Base-by-base conservation (phyloP, 2,113 vertebrate species). In the Perca schrenkii region DNA sequence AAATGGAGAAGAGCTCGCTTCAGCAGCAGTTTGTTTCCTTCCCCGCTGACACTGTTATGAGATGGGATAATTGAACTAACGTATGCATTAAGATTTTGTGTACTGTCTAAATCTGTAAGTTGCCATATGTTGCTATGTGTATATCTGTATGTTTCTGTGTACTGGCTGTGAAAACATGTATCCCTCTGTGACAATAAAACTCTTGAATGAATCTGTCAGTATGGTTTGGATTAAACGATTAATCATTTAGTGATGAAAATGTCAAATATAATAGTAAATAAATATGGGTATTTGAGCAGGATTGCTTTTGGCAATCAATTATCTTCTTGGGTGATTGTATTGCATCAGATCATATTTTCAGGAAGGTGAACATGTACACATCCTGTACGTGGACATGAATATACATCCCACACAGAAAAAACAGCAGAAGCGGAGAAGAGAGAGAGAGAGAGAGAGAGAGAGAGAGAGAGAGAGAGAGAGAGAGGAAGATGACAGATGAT, bases 401-500 rank as follows among this genome's bases (percentile, higher is more conserved):
- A 72, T 22, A 79, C 52, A 57, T 71, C 2, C 49, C 40, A n/a
- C 22, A 40, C 36, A 67, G 22, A 53, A 49, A 43, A 77, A 50
- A 52, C 14, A 1, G 40, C 36, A 56, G 70, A 43, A 11, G 40
- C 6, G 34, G 34, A 25, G 54, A 3, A 8, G 2, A 60, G 57
- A 22, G 56, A 58, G 22, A 15, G 56, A 14, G n/a, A 25, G 54
- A 54, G 22, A 10, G n/a, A 54, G 21, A 10, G 53, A 56, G 12
- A 28, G 13, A 58, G 25, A 25, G 54, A 47, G 3, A 79, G 43
- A 65, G 40, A 65, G 56, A 46, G 13, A 43, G 58, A 68, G 19
- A 64, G 70, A 46, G 61, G 71, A 19, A 56, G 50, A 77, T 72
- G 80, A 75, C 64, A 87, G 85, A 86, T 83, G 82, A 92, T 71